Conservation (phyloP, 2,113 vertebrate genomes). For the Ptilorrhoa leucosticta region DNA sequence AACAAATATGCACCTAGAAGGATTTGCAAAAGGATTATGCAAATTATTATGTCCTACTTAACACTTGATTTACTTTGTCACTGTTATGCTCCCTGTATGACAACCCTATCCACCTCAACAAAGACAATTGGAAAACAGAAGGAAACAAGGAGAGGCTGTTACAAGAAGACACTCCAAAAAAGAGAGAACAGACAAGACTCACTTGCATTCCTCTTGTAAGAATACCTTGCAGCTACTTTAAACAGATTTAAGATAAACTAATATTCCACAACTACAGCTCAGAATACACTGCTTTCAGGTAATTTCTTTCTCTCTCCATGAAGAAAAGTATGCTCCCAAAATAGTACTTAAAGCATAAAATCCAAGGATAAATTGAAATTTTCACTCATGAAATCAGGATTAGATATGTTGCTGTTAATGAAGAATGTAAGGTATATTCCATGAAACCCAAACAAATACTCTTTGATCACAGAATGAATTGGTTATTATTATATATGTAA, state of each 20-base stretch:
- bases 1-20: slow-evolving; percentile 17
- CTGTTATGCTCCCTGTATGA: neutral
- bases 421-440: neutral
- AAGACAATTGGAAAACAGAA: neutral
- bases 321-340: neutral
- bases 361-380: neutral
- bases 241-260: neutral
- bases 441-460: neutral
- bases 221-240: neutral
- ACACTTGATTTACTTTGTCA: slow-evolving; percentile 33
- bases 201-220: neutral
- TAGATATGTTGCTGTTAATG: neutral
- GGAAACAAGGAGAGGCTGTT: neutral
- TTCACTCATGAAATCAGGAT: neutral
- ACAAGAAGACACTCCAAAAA: neutral
- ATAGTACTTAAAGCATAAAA: neutral
- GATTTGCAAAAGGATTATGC: slow-evolving; percentile 45
- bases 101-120: neutral
- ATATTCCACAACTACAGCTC: neutral
- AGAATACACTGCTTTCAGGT: neutral
- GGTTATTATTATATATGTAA: neutral
- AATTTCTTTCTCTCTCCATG: neutral
- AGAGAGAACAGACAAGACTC: neutral
- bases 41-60: slow-evolving; percentile 47
- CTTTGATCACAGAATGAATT: neutral